Evolutionary conservation across 2,888 invertebrate genomes (phyloP).

Genomic region (Hypolimnas misippus): DNA sequence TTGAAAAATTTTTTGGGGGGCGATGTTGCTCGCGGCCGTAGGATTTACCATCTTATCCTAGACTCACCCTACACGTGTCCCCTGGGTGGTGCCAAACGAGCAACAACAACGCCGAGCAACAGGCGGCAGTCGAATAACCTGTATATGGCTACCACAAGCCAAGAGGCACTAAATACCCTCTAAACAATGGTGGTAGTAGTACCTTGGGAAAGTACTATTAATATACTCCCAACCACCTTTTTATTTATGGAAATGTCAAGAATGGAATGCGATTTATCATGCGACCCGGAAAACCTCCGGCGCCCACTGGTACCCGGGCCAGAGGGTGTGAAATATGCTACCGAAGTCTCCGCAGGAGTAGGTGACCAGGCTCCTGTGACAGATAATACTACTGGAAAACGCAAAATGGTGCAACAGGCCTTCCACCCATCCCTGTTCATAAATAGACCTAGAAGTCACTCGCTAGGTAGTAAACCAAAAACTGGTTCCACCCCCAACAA

Average conservation of each 20-base stretch:
- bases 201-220: background rate
- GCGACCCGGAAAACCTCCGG: conserved; percentile 13
- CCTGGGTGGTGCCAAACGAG: background rate
- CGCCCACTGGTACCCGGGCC: conserved; percentile 11
- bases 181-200: background rate
- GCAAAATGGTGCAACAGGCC: conserved; percentile 8
- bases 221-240: background rate
- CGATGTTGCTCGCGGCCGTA: background rate
- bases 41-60: background rate
- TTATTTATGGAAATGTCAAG: background rate
- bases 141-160: background rate
- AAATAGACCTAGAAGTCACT: background rate
- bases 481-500: too few relatives aligned
- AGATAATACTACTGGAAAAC: conserved; percentile 13
- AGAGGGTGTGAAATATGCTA: conserved; percentile 15
- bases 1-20: too few relatives aligned
- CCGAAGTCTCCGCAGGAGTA: conserved; percentile 15
- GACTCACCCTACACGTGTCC: conserved; percentile 6
- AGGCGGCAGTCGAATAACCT: background rate
- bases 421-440: background rate
- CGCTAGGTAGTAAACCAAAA: background rate
- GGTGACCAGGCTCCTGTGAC: conserved; percentile 6
- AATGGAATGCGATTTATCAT: conserved; percentile 2
- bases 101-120: background rate
- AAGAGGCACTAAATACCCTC: background rate